A percentile compares a stretch with the other conserved stretches of the same genome.
These are phyloP conservation scores for Holacanthus passer DNA, from an alignment of 2,113 vertebrate species.

Conservation along the genomic window DNA sequence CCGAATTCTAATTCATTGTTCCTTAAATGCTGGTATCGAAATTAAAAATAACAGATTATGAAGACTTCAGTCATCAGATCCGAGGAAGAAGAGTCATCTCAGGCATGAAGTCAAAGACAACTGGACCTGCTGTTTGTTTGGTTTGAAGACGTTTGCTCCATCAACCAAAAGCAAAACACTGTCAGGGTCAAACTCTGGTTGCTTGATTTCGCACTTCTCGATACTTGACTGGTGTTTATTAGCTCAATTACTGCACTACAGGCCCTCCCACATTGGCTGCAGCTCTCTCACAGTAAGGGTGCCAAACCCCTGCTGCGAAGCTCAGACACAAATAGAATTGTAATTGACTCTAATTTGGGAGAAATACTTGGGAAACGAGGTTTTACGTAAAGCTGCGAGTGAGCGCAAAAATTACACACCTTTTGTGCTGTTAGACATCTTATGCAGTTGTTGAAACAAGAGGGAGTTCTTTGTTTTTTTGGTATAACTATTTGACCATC, in stretches of 20 bases:
- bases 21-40: neutral
- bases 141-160: neutral
- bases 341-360: conserved; percentile 7
- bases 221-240: neutral
- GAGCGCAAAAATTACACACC: neutral
- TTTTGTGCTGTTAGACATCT: neutral
- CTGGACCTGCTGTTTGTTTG: neutral
- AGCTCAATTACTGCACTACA: neutral
- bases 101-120: neutral
- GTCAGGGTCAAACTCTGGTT: too few species aligned
- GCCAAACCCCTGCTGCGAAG: conserved; percentile 11
- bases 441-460: neutral
- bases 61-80: neutral
- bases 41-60: neutral
- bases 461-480: neutral
- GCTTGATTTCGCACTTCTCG: neutral
- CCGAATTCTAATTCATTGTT: neutral
- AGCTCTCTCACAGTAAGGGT: neutral
- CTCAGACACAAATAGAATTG: neutral
- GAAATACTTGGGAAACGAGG: neutral
- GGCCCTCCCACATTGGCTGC: neutral
- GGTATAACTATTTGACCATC: neutral
- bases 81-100: neutral
- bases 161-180: neutral
- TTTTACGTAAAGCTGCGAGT: neutral